These are phyloP conservation scores for Priocnemis perturbator DNA, from an alignment of 2,888 invertebrate genomes.

Conservation along the genomic window DNA sequence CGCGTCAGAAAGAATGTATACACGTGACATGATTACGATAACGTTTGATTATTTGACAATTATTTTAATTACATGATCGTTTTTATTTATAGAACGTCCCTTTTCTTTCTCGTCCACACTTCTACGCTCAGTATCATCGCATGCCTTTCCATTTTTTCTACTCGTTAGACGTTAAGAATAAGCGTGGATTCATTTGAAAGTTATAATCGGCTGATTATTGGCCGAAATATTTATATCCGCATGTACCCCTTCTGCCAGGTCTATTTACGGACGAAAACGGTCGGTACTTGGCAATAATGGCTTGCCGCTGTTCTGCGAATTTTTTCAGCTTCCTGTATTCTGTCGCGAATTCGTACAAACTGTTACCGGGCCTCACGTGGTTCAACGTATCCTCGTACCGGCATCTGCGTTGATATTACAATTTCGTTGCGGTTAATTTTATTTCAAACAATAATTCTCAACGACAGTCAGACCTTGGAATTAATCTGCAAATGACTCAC, in stretches of 20 bases:
- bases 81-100: slow-evolving; percentile 68
- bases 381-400: slow-evolving; percentile 36
- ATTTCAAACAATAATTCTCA: too few relatives aligned
- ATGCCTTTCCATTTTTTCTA: background rate
- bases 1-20: slow-evolving; percentile 34
- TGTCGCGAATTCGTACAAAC: slow-evolving; percentile 40
- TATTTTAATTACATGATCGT: slow-evolving; percentile 71
- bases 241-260: too few relatives aligned
- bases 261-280: too few relatives aligned
- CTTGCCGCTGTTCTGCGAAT: slow-evolving; percentile 22
- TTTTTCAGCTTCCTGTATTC: slow-evolving; percentile 36
- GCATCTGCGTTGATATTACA: slow-evolving; percentile 29
- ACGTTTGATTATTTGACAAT: slow-evolving; percentile 63
- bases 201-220: background rate
- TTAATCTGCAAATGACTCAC: slow-evolving; percentile 17
- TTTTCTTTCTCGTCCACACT: background rate
- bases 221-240: background rate
- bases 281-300: slow-evolving; percentile 19
- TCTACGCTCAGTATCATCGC: too few relatives aligned
- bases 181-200: background rate
- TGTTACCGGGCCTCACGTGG: slow-evolving; percentile 28
- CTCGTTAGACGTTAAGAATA: background rate
- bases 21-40: slow-evolving; percentile 60
- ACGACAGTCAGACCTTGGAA: too few relatives aligned
- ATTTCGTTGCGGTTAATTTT: too few relatives aligned